These are phyloP conservation scores for Zelostemma sp. DNA, from an alignment of 1,140 invertebrate genomes.

Conservation along the genomic window DNA sequence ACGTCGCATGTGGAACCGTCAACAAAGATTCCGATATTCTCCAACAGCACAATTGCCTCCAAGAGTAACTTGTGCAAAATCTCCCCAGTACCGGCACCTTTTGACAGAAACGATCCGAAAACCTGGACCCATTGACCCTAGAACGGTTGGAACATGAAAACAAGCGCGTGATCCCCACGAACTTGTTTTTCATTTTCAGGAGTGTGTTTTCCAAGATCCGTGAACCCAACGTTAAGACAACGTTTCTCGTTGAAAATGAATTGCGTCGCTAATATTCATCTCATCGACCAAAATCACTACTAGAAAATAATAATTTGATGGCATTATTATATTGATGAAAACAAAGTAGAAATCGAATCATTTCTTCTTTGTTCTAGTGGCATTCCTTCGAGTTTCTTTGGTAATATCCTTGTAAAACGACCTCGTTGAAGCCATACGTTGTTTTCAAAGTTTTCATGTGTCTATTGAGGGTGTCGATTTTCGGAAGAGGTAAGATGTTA, in stretches of 20 bases:
- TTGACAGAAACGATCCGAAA: conserved; percentile 44
- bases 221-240: conserved; percentile 22
- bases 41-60: conserved; percentile 19
- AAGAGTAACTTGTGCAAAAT: conserved; percentile 35
- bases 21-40: conserved; percentile 18
- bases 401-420: neutral
- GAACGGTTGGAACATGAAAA: conserved; percentile 57
- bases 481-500: conserved; percentile 15
- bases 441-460: neutral
- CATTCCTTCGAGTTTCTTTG: neutral
- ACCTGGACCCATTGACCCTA: conserved; percentile 43
- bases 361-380: neutral
- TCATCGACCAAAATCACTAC: neutral
- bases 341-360: too few relatives aligned
- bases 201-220: conserved; percentile 48
- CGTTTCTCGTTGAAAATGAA: neutral
- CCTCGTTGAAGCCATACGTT: conserved; percentile 23
- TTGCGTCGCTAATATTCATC: neutral
- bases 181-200: conserved; percentile 31
- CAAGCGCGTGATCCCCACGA: conserved; percentile 50
- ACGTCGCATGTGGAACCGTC: conserved; percentile 22
- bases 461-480: too few relatives aligned
- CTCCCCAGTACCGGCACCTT: conserved; percentile 27
- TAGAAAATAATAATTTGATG: neutral
- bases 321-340: too few relatives aligned